A percentile compares a stretch with the other conserved stretches of the same genome.
These are phyloP conservation scores for Salvelinus fontinalis DNA, from an alignment of 2,113 vertebrate species.

Conservation along the genomic window DNA sequence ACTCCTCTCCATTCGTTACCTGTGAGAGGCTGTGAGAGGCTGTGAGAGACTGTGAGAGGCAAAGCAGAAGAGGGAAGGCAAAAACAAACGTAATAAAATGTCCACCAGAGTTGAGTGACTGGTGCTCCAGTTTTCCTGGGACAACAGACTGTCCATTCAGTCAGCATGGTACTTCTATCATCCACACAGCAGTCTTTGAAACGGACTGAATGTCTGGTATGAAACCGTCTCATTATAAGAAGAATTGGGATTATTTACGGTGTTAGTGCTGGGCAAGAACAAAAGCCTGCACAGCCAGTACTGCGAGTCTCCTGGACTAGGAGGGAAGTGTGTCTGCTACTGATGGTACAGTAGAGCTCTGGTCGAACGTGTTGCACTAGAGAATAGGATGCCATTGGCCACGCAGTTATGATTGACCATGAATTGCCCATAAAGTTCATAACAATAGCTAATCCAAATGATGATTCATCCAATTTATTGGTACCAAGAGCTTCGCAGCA, in stretches of 20 bases:
- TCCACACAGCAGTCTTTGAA: slow-evolving; percentile 65
- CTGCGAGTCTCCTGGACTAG: slow-evolving; percentile 4
- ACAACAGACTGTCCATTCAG: slow-evolving; percentile 39
- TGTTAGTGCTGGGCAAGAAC: not conserved
- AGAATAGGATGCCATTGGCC: slow-evolving; percentile 37
- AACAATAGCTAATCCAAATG: slow-evolving; percentile 43
- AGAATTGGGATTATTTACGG: not conserved
- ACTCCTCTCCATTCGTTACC: slow-evolving; percentile 23
- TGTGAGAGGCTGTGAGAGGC: no score
- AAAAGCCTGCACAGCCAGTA: slow-evolving; percentile 11
- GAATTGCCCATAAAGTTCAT: slow-evolving; percentile 45
- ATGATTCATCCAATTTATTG: slow-evolving; percentile 57
- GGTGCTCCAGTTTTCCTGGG: slow-evolving; percentile 56
- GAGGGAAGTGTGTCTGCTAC: no score
- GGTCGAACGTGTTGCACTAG: no score
- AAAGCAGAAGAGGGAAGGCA: slow-evolving; percentile 14
- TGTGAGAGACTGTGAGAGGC: slow-evolving; percentile 11
- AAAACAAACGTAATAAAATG: slow-evolving; percentile 52
- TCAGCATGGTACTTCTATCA: slow-evolving; percentile 27
- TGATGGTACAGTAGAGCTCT: no score
- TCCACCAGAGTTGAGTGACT: slow-evolving; percentile 39
- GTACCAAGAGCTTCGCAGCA: slow-evolving; percentile 41
- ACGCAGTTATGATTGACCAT: slow-evolving; percentile 28
- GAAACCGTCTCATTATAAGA: not conserved
- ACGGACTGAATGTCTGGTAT: slow-evolving; percentile 36